Evolutionary conservation across 2,888 invertebrate genomes (phyloP).

Genomic region (Linnaemya tessellans): DNA sequence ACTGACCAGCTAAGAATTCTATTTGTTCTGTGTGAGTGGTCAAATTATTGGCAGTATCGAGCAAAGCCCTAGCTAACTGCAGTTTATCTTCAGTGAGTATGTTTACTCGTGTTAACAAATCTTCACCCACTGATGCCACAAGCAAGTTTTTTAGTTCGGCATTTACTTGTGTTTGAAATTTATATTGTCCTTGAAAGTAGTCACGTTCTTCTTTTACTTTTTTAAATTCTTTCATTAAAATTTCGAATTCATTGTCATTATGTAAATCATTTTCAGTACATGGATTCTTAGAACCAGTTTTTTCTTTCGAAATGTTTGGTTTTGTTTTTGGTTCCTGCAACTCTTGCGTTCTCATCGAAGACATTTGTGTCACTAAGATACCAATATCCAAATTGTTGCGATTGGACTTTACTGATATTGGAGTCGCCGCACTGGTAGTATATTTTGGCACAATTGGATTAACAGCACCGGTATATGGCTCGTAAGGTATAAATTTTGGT

Average conservation of each 20-base stretch:
- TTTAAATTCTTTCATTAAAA: constrained; percentile 75
- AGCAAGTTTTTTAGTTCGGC: constrained; percentile 95
- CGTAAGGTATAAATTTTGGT: constrained; percentile 94
- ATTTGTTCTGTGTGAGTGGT: constrained; percentile 96
- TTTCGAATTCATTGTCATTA: constrained; percentile 69
- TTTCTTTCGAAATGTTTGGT: constrained; percentile 78
- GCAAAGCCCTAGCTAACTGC: constrained; percentile 91
- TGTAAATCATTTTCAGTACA: constrained; percentile 69
- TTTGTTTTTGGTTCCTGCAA: constrained; percentile 84
- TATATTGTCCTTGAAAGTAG: constrained; percentile 90
- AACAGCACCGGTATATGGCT: constrained; percentile 93
- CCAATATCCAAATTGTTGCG: constrained; percentile 87
- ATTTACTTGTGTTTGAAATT: constrained; percentile 95
- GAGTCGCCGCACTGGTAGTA: constrained; percentile 24
- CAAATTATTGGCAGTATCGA: constrained; percentile 93
- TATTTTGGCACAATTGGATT: constrained; percentile 88
- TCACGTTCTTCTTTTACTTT: constrained; percentile 88
- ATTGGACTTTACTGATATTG: constrained; percentile 76
- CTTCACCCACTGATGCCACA: constrained; percentile 97
- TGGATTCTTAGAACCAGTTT: constrained; percentile 77
- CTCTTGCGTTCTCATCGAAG: constrained; percentile 87
- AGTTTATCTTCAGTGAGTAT: constrained; percentile 96
- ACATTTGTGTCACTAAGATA: constrained; percentile 88
- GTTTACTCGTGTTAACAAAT: constrained; percentile 94
- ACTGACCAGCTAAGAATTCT: constrained; percentile 96